Evolutionary conservation across 2,888 invertebrate genomes (phyloP), one percentile per base, ranked within the genome.

Genomic region (Salticus scenicus): DNA sequence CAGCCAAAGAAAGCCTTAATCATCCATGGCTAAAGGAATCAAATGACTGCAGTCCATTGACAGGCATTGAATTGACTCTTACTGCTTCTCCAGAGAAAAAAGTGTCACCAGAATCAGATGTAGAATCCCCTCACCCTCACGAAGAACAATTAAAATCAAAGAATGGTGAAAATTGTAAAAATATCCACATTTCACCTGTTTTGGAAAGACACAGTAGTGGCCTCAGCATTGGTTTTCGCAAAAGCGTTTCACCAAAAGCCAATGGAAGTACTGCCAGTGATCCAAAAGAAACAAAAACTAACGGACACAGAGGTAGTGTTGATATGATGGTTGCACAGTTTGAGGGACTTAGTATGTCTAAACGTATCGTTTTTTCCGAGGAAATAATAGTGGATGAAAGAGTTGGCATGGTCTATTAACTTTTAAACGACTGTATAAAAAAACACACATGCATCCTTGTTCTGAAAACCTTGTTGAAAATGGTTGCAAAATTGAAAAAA

Each of bases 1-100:
- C 95, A 91, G 96, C 96, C 90, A 94, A 94, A 90, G 95, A 96
- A 92, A 95, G 97, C 92, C 94, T 97, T 91, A 94, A 96, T 91
- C 97, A 98, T 93, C 94, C 95, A 90, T 98, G 97, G 98, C 94
- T 98, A 24, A 47, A 17, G 14, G 73, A 64, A 0, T 30, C 17
- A 0, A 64, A 67, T n/a, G n/a, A n/a, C 14, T 69, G 42, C 20
- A 42, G 28, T 24, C n/a, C 30, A 10, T 5, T 64, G 1, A 8
- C 47, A 2, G 76, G 80, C n/a, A 86, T 86, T 28, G 47, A 75
- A 33, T 66, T 86, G 27, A 80, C 80, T 42, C 30, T 86, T 14
- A 30, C 31, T 8, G 64, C 74, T n/a, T 69, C 78, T 7, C 74
- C 78, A 20, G 78, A 64, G 24, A 71, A 28, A 10, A 69, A 41